Percentiles rank a stretch among this genome's conserved stretches.
These are phyloP conservation scores for Holothuria glaberrima DNA, from an alignment of 35 echinoderm and acorn worm genomes.

Conservation along the genomic window DNA sequence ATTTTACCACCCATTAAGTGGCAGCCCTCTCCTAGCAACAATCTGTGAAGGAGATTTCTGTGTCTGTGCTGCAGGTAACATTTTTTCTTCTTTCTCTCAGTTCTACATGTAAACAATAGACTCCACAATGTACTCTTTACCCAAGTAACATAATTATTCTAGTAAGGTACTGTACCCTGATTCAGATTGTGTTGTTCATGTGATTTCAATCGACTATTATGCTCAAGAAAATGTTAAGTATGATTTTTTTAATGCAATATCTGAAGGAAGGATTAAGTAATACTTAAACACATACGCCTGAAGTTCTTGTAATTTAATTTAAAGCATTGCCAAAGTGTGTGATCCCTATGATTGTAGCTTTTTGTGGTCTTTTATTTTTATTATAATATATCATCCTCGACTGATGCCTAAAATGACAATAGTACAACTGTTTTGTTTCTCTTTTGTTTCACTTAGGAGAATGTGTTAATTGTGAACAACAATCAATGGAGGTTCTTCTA, in stretches of 20 bases:
- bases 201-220: neutral
- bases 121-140: no score
- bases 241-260: neutral
- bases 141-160: no score
- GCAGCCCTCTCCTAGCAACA: constrained; percentile 31
- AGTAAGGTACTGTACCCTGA: no score
- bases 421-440: neutral
- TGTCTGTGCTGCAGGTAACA: constrained; percentile 66
- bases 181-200: neutral
- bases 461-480: neutral
- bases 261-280: neutral
- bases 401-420: neutral
- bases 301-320: neutral
- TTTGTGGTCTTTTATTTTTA: neutral
- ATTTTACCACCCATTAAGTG: constrained; percentile 62
- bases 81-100: no score
- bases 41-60: constrained; percentile 56
- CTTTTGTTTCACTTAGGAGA: neutral
- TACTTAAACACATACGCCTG: neutral
- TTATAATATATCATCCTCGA: neutral
- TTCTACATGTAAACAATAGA: no score
- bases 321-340: neutral
- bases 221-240: neutral
- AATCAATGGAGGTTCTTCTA: neutral
- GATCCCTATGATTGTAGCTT: neutral